Percentiles rank a stretch among this genome's conserved stretches.
Evolutionary conservation across 1,140 invertebrate species (phyloP).

Genomic region (Hycleus cichorii): DNA sequence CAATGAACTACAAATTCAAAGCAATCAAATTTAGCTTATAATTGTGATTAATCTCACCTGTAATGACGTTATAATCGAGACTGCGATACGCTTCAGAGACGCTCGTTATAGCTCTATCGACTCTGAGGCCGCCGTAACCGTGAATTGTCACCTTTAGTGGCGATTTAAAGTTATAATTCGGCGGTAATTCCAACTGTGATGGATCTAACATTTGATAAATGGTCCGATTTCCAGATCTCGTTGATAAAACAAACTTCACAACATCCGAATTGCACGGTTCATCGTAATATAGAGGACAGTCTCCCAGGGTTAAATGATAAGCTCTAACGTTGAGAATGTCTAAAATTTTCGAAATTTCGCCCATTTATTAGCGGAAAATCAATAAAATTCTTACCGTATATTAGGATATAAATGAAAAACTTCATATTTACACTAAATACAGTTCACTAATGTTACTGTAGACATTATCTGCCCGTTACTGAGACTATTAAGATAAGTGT

Average conservation of each 20-base stretch:
- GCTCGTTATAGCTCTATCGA: constrained; percentile 30
- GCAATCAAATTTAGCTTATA: background rate
- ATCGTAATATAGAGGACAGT: constrained; percentile 32
- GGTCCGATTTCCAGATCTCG: constrained; percentile 6
- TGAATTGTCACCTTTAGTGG: constrained; percentile 35
- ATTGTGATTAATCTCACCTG: constrained; percentile 8
- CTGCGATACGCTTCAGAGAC: constrained; percentile 31
- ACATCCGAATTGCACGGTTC: constrained; percentile 29
- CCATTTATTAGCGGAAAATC: too few relatives aligned
- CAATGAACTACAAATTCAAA: constrained; percentile 43
- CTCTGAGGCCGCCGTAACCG: constrained; percentile 33
- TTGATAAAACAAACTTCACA: constrained; percentile 29
- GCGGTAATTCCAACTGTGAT: constrained; percentile 22
- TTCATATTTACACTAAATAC: too few relatives aligned
- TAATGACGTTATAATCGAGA: constrained; percentile 32
- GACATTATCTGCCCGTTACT: too few relatives aligned
- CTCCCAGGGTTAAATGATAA: constrained; percentile 23
- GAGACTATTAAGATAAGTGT: too few relatives aligned
- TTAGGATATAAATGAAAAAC: too few relatives aligned
- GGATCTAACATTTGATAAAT: constrained; percentile 23
- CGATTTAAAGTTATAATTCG: constrained; percentile 8
- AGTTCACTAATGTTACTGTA: too few relatives aligned
- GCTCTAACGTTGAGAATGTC: too few relatives aligned
- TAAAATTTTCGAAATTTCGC: too few relatives aligned
- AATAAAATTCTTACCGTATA: too few relatives aligned